phyloP scores from a whole-genome alignment of 2,888 invertebrate genomes.

The Exephanes ischioxanthus region DNA sequence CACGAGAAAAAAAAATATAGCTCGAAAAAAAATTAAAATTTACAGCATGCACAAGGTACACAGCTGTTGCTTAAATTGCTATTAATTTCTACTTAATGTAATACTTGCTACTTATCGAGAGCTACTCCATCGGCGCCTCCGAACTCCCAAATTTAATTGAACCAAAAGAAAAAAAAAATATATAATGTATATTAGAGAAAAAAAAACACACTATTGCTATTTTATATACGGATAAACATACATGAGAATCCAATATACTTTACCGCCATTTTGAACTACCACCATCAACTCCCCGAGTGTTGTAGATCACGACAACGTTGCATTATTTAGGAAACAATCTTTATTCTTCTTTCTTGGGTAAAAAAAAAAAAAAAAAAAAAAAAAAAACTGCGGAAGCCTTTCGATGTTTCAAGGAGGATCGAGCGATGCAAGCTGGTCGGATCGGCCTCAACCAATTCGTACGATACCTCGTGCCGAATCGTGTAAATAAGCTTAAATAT shows the following conservation, averaged over 20 bases:
- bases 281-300: constrained; percentile 83
- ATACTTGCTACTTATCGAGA: constrained; percentile 49
- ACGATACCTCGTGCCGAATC: too few species aligned
- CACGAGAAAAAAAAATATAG: constrained; percentile 11
- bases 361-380: constrained; percentile 34
- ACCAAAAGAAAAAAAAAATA: constrained; percentile 39
- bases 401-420: neutral
- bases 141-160: constrained; percentile 61
- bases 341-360: constrained; percentile 18
- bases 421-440: neutral
- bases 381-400: constrained; percentile 38
- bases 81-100: constrained; percentile 32
- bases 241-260: constrained; percentile 74
- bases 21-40: constrained; percentile 1
- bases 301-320: constrained; percentile 67
- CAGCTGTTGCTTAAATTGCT: constrained; percentile 49
- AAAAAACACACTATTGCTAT: constrained; percentile 68
- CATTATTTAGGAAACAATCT: constrained; percentile 40
- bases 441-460: neutral
- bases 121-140: constrained; percentile 68
- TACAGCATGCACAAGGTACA: constrained; percentile 48
- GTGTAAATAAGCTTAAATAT: neutral
- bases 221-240: constrained; percentile 67
- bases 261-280: constrained; percentile 84
- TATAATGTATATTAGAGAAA: constrained; percentile 31